A percentile compares a stretch with the other conserved stretches of the same genome.
Evolutionary conservation across 2,888 invertebrate species (phyloP).

Genomic region (Heliconius ethilla): DNA sequence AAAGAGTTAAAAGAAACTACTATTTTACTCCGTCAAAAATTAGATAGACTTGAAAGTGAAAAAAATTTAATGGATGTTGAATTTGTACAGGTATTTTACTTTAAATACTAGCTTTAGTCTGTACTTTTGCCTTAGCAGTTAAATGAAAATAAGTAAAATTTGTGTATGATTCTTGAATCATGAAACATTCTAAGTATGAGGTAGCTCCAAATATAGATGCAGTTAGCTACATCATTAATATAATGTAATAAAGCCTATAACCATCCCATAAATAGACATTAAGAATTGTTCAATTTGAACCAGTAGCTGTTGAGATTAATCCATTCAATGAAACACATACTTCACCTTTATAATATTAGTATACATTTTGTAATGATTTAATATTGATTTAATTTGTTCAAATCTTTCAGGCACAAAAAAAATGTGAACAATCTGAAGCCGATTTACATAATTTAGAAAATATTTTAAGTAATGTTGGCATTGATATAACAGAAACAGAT

Average conservation of each 20-base stretch:
- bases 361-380: background rate
- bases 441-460: conserved; percentile 72
- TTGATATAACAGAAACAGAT: conserved; percentile 60
- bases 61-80: conserved; percentile 73
- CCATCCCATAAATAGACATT: background rate
- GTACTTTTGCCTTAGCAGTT: background rate
- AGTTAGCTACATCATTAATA: too few species aligned
- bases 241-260: too few species aligned
- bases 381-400: background rate
- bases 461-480: conserved; percentile 66
- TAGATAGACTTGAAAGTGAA: conserved; percentile 70
- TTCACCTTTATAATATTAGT: background rate
- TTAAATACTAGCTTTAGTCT: background rate
- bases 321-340: background rate
- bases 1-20: conserved; percentile 73
- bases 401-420: conserved; percentile 64
- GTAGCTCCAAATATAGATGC: too few species aligned
- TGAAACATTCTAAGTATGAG: too few species aligned
- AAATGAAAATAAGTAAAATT: background rate
- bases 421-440: conserved; percentile 73
- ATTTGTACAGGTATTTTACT: conserved; percentile 62
- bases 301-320: background rate
- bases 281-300: background rate
- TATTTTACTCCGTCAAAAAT: conserved; percentile 67
- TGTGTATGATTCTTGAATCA: too few species aligned